Percentiles rank a stretch among this genome's conserved stretches.
These are phyloP conservation scores for Microhierax caerulescens DNA, from an alignment of 2,797 vertebrate genomes.

Conservation along the genomic window DNA sequence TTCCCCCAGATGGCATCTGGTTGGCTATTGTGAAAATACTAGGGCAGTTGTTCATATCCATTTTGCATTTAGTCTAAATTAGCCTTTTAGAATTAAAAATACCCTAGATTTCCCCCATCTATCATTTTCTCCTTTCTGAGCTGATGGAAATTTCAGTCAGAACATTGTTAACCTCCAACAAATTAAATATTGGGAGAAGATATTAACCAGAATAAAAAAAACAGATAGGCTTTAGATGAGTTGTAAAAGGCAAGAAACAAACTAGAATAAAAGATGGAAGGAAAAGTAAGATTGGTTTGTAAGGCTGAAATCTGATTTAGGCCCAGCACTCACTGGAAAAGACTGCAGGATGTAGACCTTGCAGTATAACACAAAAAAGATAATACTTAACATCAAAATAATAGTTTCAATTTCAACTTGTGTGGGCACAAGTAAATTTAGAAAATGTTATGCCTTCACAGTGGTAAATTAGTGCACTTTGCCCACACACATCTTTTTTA, in stretches of 20 bases:
- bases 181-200: not conserved
- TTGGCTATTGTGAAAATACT: slow-evolving; percentile 4
- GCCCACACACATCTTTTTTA: not conserved
- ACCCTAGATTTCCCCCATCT: not conserved
- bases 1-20: not conserved
- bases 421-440: not conserved
- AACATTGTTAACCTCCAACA: slow-evolving; percentile 1
- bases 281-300: not conserved
- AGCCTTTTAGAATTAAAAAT: slow-evolving; percentile 29
- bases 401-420: slow-evolving; percentile 45
- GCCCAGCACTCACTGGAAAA: not conserved
- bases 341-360: not conserved
- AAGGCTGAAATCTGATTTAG: not conserved
- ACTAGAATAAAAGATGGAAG: not conserved
- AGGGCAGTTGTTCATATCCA: not conserved
- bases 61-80: slow-evolving; percentile 40
- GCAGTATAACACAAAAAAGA: not conserved
- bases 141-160: slow-evolving; percentile 4
- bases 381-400: slow-evolving; percentile 1
- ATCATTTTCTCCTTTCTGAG: not conserved
- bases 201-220: slow-evolving; percentile 11
- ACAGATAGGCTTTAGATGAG: not conserved
- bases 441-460: not conserved
- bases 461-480: slow-evolving; percentile 15
- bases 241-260: not conserved